Evolutionary conservation across 2,113 vertebrate species (phyloP), one percentile per base, ranked within the genome.

Genomic region (Emberiza fucata): DNA sequence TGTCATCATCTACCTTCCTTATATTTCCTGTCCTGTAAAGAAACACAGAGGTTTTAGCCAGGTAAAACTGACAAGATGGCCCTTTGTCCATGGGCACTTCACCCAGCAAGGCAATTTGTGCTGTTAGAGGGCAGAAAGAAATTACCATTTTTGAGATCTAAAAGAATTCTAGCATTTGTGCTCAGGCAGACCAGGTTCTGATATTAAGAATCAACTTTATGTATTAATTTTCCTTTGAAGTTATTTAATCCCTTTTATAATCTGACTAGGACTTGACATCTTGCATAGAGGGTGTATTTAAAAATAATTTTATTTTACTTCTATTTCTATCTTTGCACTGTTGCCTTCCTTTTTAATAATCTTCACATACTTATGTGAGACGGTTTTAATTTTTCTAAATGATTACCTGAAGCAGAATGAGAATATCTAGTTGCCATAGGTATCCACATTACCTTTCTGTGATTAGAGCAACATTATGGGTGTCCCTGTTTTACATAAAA

Each of bases 181-280:
- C 64, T 94, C 66, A 80, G 56, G 44, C 79, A 92, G 56, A 75
- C 88, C 79, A 88, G 72, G 80, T 93, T 93, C 64, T 78, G 64
- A 81, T 94, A 92, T 68, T 93, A 90, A 65, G 82, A 92, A 77
- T 71, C 51, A 83, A 94, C 47, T 88, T 93, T 19, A 78, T 68
- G 72, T 86, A 94, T 95, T 96, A 92, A 71, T 90, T 92, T 95
- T 88, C 88, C 95, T 97, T 97, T 96, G 94, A 96, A 96, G 95
- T 93, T 93, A 56, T 64, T 96, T 96, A 95, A 97, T 95, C 92
- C 81, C 76, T 86, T 80, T 94, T 92, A 90, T 92, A 95, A 97
- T 93, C 93, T 95, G 93, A 73, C 85, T 86, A 83, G 85, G 9
- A 50, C n/a, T 86, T 95, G 85, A 95, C 85, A 92, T 70, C 47